These are phyloP conservation scores for Pemphredon lugubris DNA, from an alignment of 2,888 invertebrate species.

Conservation along the genomic window DNA sequence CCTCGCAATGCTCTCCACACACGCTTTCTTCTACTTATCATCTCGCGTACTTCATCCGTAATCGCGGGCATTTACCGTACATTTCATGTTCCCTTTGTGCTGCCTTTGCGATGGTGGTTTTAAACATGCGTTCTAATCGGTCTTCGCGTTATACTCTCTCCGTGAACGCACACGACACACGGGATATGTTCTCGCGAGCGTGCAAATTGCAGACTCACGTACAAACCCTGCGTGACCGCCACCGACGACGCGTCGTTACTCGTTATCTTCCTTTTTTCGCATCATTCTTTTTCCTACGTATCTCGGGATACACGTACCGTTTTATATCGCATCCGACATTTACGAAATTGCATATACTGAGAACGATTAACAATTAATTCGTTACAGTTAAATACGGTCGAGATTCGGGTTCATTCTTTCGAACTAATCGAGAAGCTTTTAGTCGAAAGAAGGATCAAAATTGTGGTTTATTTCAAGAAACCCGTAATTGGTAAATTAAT, in stretches of 20 bases:
- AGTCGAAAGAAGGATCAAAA: no score
- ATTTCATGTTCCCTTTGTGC: conserved; percentile 7
- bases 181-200: conserved; percentile 1
- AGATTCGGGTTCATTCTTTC: no score
- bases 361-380: no score
- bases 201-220: conserved; percentile 5
- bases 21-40: conserved; percentile 1
- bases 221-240: neutral
- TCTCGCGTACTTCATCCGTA: conserved; percentile 20
- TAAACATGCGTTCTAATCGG: conserved; percentile 35
- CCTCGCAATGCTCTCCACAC: neutral
- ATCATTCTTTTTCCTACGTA: no score
- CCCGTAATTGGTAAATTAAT: no score
- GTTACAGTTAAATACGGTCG: no score
- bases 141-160: conserved; percentile 23
- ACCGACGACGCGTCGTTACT: neutral
- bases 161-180: neutral
- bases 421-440: no score
- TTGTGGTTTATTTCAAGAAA: no score
- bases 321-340: no score
- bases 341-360: no score
- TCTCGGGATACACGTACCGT: no score
- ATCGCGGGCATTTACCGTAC: conserved; percentile 37
- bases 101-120: conserved; percentile 11
- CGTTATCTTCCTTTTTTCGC: neutral